phyloP scores from a whole-genome alignment of 2,113 vertebrate genomes.

The Chrysochloris asiatica region DNA sequence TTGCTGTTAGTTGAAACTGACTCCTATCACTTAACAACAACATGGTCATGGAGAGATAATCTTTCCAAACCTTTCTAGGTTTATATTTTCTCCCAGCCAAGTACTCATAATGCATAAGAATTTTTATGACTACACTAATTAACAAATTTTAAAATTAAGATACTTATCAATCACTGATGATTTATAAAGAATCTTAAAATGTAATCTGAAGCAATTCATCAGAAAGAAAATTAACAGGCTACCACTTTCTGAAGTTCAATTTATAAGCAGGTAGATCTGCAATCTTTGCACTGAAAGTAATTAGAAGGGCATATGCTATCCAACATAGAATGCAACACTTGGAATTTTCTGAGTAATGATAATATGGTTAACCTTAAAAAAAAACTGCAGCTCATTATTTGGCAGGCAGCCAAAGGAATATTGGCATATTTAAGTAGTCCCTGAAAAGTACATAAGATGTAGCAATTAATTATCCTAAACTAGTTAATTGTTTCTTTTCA shows the following conservation, averaged over 20 bases:
- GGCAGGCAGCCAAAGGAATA: slow-evolving; percentile 76
- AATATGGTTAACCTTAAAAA: slow-evolving; percentile 75
- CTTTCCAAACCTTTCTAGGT: not conserved
- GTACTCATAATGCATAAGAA: not conserved
- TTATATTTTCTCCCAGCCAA: not conserved
- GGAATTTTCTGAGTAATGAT: slow-evolving; percentile 63
- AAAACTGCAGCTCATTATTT: slow-evolving; percentile 74
- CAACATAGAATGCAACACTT: slow-evolving; percentile 64
- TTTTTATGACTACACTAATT: not conserved
- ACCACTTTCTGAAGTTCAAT: slow-evolving; percentile 78
- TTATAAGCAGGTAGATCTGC: slow-evolving; percentile 69
- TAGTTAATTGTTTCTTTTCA: slow-evolving; percentile 60
- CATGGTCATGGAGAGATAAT: no score
- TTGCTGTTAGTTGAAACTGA: no score
- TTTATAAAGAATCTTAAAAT: not conserved
- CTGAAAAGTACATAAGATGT: slow-evolving; percentile 74
- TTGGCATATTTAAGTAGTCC: slow-evolving; percentile 79
- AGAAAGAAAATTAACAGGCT: slow-evolving; percentile 54
- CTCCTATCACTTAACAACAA: not conserved
- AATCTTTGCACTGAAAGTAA: slow-evolving; percentile 75
- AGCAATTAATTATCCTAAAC: slow-evolving; percentile 74
- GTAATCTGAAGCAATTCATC: not conserved
- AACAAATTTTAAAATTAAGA: not conserved
- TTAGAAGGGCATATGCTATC: slow-evolving; percentile 63
- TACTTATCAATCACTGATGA: not conserved